Percentiles rank a stretch among this genome's conserved stretches.
phyloP scores from a whole-genome alignment of 2,113 vertebrate genomes.

The Trematocara zebra region DNA sequence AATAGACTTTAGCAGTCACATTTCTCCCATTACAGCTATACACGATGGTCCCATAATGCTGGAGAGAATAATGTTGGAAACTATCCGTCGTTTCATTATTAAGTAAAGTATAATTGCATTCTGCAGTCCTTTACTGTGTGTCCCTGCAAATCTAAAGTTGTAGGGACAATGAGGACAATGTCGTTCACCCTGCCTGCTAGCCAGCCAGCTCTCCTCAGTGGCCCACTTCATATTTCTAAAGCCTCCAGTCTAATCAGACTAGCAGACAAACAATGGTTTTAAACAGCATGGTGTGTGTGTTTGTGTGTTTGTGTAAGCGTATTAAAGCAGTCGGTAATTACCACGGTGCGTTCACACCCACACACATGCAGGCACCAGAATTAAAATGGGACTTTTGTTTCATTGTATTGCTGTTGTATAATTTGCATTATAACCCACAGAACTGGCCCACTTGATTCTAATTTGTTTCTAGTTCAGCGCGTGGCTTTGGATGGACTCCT shows the following conservation, averaged over 20 bases:
- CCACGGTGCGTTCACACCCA: neutral
- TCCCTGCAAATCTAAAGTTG: neutral
- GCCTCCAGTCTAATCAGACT: slow-evolving; percentile 1
- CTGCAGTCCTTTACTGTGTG: neutral
- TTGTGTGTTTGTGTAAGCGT: neutral
- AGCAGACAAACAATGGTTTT: neutral
- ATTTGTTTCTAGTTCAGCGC: neutral
- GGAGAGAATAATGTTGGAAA: neutral
- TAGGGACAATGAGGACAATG: neutral
- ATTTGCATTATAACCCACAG: neutral
- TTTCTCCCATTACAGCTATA: neutral
- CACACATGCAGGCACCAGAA: neutral
- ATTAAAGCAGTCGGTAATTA: slow-evolving; percentile 2
- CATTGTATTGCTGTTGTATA: neutral
- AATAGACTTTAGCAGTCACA: neutral
- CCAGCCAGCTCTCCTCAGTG: neutral
- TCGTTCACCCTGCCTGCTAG: neutral
- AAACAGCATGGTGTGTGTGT: neutral
- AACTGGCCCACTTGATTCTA: neutral
- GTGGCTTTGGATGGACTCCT: neutral
- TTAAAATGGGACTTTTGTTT: neutral
- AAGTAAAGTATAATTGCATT: neutral
- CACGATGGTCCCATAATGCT: neutral
- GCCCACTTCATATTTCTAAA: neutral
- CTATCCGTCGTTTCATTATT: neutral